Conservation (phyloP, 2,797 vertebrate genomes). For the Chrysocyon brachyurus region DNA sequence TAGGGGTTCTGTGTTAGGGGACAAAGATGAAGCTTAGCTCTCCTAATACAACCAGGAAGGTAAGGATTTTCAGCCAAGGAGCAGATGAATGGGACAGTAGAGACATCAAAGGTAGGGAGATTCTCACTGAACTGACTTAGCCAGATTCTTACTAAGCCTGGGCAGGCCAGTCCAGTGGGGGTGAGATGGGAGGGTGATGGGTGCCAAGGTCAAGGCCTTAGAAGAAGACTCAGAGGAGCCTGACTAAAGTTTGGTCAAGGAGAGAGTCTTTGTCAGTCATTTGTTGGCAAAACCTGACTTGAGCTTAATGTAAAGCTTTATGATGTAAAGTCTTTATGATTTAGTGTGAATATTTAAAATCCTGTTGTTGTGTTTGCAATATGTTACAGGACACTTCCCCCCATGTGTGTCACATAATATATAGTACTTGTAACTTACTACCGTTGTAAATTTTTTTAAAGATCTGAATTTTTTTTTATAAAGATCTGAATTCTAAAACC, state of each 20-base stretch:
- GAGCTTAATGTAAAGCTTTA: conserved; percentile 12
- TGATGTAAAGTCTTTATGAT: conserved; percentile 2
- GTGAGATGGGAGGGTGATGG: background rate
- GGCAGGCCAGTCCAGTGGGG: background rate
- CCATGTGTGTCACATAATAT: background rate
- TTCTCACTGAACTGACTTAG: background rate
- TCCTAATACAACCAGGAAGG: background rate
- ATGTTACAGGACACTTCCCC: background rate
- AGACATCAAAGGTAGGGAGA: background rate
- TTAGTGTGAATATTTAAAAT: conserved; percentile 48
- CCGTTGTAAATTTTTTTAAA: background rate
- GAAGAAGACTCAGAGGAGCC: background rate
- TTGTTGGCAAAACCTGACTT: conserved; percentile 48
- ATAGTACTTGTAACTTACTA: conserved; percentile 31
- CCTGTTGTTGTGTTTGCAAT: conserved; percentile 1
- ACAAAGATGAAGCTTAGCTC: background rate
- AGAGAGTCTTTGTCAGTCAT: background rate
- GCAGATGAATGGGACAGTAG: background rate
- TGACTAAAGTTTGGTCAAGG: background rate
- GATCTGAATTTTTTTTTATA: background rate
- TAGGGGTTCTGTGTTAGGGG: background rate
- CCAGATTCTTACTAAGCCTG: background rate
- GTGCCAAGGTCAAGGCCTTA: background rate
- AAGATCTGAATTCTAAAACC: conserved; percentile 35
- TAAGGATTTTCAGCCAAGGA: background rate